These are phyloP conservation scores for Coenonympha glycerion DNA, from an alignment of 2,888 invertebrate species.

Conservation along the genomic window DNA sequence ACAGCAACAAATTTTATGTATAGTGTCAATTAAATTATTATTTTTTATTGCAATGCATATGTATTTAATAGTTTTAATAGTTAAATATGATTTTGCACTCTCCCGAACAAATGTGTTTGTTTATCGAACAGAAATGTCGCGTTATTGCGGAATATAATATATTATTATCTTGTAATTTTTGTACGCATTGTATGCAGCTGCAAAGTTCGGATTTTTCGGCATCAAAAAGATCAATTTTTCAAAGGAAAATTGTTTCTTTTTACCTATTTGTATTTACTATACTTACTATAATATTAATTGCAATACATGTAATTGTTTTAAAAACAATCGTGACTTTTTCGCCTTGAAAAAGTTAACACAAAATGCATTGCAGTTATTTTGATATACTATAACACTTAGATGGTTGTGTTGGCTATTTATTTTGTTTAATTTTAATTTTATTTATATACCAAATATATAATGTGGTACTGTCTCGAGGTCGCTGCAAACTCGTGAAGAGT, in stretches of 20 bases:
- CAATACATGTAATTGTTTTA: slow-evolving; percentile 1
- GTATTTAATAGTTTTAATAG: background rate
- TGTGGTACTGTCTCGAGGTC: slow-evolving; percentile 26
- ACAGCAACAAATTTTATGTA: slow-evolving; percentile 9
- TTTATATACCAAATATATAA: slow-evolving; percentile 55
- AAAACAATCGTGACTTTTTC: background rate
- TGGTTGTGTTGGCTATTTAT: slow-evolving; percentile 74
- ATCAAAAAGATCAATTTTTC: too few species aligned
- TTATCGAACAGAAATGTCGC: too few species aligned
- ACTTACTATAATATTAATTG: background rate
- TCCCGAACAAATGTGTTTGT: background rate
- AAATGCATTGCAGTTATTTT: slow-evolving; percentile 37
- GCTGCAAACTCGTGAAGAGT: slow-evolving; percentile 21
- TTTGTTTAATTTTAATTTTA: slow-evolving; percentile 67
- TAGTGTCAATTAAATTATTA: slow-evolving; percentile 17
- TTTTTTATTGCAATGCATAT: slow-evolving; percentile 8
- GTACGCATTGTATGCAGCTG: too few species aligned
- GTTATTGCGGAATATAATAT: too few species aligned
- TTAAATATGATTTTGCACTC: background rate
- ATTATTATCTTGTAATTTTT: too few species aligned
- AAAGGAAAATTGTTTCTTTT: background rate
- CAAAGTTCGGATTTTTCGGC: too few species aligned
- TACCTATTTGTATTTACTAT: background rate
- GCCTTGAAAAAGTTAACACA: slow-evolving; percentile 12
- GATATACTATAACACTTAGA: slow-evolving; percentile 47